A percentile compares a stretch with the other conserved stretches of the same genome.
Evolutionary conservation across 1,140 invertebrate species (phyloP).

Genomic region (Hestina assimilis): DNA sequence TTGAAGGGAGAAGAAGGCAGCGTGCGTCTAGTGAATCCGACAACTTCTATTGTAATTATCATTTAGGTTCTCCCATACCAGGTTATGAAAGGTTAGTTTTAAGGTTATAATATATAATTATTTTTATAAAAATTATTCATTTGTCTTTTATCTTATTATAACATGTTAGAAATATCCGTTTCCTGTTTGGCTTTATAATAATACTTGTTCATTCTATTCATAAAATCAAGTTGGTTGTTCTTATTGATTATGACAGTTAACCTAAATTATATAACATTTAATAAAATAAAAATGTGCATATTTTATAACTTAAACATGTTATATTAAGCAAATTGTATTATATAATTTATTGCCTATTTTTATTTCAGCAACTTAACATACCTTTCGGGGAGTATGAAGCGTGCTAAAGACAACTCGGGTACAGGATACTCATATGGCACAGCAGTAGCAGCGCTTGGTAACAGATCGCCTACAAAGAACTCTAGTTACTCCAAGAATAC

Average conservation of each 20-base stretch:
- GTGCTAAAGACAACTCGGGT: slow-evolving; percentile 66
- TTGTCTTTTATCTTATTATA: background rate
- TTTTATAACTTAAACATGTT: no score
- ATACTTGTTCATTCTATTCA: no score
- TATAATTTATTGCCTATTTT: no score
- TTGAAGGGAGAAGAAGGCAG: slow-evolving; percentile 62
- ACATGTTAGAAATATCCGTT: no score
- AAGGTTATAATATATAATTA: slow-evolving; percentile 40
- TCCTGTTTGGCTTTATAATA: no score
- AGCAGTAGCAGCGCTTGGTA: slow-evolving; percentile 44
- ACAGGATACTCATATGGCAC: slow-evolving; percentile 66
- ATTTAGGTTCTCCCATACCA: slow-evolving; percentile 47
- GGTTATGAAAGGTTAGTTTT: slow-evolving; percentile 61
- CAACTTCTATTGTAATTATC: slow-evolving; percentile 58
- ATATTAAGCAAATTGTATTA: no score
- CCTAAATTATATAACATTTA: no score
- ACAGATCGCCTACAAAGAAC: slow-evolving; percentile 32
- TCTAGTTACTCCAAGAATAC: slow-evolving; percentile 32
- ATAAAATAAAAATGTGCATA: no score
- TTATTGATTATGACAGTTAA: no score
- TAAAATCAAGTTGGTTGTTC: no score
- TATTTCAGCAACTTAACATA: slow-evolving; percentile 52
- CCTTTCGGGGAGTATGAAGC: slow-evolving; percentile 56
- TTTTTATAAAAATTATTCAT: slow-evolving; percentile 7
- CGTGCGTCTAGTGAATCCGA: slow-evolving; percentile 70